A percentile compares a stretch with the other conserved stretches of the same genome.
Conservation (phyloP, 2,888 invertebrate species). For the Pherbina coryleti region DNA sequence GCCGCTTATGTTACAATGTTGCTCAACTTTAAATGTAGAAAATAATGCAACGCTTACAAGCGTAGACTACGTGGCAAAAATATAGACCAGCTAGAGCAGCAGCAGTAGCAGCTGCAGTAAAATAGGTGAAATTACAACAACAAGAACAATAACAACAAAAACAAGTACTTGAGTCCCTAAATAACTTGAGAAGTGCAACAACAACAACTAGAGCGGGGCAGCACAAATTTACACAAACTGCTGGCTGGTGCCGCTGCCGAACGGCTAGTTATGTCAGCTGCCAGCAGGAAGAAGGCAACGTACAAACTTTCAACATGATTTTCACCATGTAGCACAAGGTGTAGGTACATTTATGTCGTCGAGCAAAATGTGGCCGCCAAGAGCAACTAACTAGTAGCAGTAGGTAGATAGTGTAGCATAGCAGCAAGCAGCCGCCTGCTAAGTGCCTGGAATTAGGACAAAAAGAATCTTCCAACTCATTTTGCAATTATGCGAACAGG, state of each 20-base stretch:
- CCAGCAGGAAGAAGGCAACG: no score
- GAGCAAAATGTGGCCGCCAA: no score
- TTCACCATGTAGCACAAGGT: background rate
- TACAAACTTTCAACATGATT: background rate
- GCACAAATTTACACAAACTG: background rate
- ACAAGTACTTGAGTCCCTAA: background rate
- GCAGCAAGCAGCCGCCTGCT: background rate
- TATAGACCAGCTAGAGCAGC: constrained; percentile 25
- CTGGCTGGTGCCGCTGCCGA: background rate
- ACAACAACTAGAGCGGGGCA: background rate
- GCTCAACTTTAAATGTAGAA: background rate
- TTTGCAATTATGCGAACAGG: constrained; percentile 45
- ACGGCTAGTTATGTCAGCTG: background rate
- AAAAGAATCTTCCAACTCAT: constrained; percentile 43
- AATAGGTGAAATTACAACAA: constrained; percentile 14
- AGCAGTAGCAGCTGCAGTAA: background rate
- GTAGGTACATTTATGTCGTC: no score
- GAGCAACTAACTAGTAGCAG: no score
- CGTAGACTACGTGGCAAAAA: constrained; percentile 15
- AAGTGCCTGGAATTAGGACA: background rate
- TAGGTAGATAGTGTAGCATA: background rate
- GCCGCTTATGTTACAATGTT: no score
- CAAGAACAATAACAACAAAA: background rate
- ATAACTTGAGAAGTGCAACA: background rate
- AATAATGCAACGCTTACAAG: constrained; percentile 2